These are phyloP conservation scores for Psilopogon haemacephalus DNA, from an alignment of 2,113 vertebrate species.

Conservation along the genomic window DNA sequence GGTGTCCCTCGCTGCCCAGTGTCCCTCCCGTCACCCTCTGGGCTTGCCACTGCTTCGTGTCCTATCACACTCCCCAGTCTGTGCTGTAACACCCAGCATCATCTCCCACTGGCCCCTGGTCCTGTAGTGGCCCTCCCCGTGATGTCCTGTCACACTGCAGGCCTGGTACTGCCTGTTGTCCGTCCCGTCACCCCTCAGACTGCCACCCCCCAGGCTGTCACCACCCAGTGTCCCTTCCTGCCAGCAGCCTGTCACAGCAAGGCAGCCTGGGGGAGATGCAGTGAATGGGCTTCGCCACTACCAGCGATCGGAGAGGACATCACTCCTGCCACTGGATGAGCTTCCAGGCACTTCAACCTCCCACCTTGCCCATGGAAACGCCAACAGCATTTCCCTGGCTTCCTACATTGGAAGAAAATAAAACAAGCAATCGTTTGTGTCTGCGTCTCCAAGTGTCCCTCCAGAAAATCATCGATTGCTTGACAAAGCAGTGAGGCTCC, in stretches of 20 bases:
- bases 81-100: too few relatives aligned
- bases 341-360: neutral
- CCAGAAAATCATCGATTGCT: neutral
- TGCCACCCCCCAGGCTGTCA: neutral
- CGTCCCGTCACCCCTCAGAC: neutral
- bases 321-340: accelerated
- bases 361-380: accelerated
- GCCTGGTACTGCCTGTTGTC: neutral
- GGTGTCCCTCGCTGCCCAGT: too few relatives aligned
- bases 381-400: neutral
- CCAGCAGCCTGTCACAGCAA: neutral
- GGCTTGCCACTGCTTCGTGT: too few relatives aligned
- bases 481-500: neutral
- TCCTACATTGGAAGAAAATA: neutral
- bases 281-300: too few relatives aligned
- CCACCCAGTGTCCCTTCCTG: neutral
- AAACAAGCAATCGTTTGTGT: neutral
- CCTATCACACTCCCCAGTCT: neutral
- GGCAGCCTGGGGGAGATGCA: neutral
- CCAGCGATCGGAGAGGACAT: neutral
- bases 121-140: too few relatives aligned
- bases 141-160: neutral
- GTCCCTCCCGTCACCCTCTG: neutral
- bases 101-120: too few relatives aligned
- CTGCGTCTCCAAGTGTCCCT: neutral